Evolutionary conservation across 1,140 invertebrate species (phyloP).

Genomic region (Arctopsyche grandis): DNA sequence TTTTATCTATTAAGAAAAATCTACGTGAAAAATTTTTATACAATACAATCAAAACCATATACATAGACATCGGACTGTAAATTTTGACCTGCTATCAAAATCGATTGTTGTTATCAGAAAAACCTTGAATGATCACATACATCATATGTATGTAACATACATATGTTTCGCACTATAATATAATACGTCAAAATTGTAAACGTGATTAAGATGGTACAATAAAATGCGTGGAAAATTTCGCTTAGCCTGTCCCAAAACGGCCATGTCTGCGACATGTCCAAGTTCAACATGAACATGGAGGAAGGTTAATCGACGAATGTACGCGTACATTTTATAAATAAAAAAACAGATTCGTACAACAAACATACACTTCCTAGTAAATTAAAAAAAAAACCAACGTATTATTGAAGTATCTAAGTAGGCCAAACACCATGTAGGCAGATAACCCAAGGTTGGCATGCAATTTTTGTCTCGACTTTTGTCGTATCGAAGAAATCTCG

Average conservation of each 20-base stretch:
- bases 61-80: too few relatives aligned
- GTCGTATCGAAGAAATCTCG: not conserved
- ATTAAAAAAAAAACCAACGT: not conserved
- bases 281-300: slow-evolving; percentile 7
- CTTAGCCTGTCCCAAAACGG: not conserved
- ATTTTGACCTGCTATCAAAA: too few relatives aligned
- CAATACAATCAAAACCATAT: too few relatives aligned
- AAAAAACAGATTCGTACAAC: not conserved
- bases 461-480: not conserved
- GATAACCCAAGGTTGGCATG: slow-evolving; percentile 1
- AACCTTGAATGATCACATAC: too few relatives aligned
- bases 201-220: too few relatives aligned
- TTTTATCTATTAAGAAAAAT: too few relatives aligned
- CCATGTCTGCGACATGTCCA: not conserved
- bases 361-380: not conserved
- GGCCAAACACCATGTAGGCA: slow-evolving; percentile 2
- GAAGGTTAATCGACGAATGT: not conserved
- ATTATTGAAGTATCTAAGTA: not conserved
- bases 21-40: too few relatives aligned
- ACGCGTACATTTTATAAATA: not conserved
- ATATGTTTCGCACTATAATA: too few relatives aligned
- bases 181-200: too few relatives aligned
- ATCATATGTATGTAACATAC: too few relatives aligned
- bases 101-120: too few relatives aligned
- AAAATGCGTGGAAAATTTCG: not conserved